Conservation (phyloP, 2,888 invertebrate species). For the Drosophila anomelani region DNA sequence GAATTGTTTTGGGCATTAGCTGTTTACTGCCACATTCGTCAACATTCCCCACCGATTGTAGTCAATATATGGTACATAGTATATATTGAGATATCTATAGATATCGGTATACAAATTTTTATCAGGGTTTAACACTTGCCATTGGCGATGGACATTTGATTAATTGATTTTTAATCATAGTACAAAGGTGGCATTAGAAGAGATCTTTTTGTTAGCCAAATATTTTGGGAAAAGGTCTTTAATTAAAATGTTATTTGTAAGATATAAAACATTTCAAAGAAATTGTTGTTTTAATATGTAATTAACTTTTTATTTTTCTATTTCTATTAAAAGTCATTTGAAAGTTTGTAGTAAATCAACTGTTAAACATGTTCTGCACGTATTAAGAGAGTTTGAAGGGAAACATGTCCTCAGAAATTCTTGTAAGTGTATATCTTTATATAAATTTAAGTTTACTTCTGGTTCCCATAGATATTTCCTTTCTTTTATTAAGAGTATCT, state of each 20-base stretch:
- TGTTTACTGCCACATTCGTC: conserved; percentile 13
- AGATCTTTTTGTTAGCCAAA: neutral
- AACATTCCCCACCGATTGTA: neutral
- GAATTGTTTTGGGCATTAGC: conserved; percentile 24
- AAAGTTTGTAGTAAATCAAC: neutral
- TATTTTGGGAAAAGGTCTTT: neutral
- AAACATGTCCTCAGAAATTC: neutral
- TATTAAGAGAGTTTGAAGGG: too few relatives aligned
- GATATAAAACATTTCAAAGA: too few relatives aligned
- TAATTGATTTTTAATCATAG: conserved; percentile 62
- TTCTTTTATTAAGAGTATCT: neutral
- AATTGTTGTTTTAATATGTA: too few relatives aligned
- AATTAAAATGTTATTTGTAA: neutral
- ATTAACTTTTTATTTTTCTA: too few relatives aligned
- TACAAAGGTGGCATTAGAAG: neutral
- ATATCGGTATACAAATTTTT: conserved; percentile 4
- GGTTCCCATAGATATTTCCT: neutral
- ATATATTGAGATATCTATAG: conserved; percentile 5
- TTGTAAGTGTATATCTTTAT: neutral
- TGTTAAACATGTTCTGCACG: too few relatives aligned
- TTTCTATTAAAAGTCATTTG: too few relatives aligned
- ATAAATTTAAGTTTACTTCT: neutral
- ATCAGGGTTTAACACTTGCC: conserved; percentile 30
- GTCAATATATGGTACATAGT: neutral
- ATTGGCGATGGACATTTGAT: conserved; percentile 46